A percentile compares a stretch with the other conserved stretches of the same genome.
Conservation (phyloP, 2,888 invertebrate genomes). For the Meandrusa payeni region DNA sequence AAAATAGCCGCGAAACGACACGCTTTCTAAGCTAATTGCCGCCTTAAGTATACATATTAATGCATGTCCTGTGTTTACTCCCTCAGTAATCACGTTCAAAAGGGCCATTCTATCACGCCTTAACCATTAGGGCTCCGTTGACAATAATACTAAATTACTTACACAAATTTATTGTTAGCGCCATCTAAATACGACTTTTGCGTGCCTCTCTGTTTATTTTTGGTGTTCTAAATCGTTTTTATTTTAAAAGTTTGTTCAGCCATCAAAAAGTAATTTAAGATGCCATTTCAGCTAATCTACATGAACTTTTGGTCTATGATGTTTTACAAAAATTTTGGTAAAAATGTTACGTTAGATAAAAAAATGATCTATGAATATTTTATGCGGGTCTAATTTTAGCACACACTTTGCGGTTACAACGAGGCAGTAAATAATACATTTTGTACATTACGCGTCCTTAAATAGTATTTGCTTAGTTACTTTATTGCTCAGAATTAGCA, state of each 20-base stretch:
- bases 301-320: background rate
- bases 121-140: constrained; percentile 53
- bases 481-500: no score
- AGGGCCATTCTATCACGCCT: constrained; percentile 61
- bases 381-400: no score
- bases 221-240: constrained; percentile 7
- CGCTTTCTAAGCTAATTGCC: constrained; percentile 18
- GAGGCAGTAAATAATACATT: no score
- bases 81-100: constrained; percentile 38
- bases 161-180: constrained; percentile 63
- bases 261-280: constrained; percentile 21
- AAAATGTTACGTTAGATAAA: no score
- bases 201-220: constrained; percentile 36
- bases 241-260: constrained; percentile 19
- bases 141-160: constrained; percentile 63
- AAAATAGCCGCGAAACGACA: constrained; percentile 17
- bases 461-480: no score
- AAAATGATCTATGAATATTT: no score
- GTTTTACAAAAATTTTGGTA: no score
- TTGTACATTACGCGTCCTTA: no score
- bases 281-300: constrained; percentile 15
- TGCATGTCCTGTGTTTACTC: constrained; percentile 27
- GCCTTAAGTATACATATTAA: constrained; percentile 26
- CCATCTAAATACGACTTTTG: constrained; percentile 53
- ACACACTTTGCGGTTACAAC: no score